These are phyloP conservation scores for Panorpa germanica DNA, from an alignment of 2,888 invertebrate genomes.

Conservation along the genomic window DNA sequence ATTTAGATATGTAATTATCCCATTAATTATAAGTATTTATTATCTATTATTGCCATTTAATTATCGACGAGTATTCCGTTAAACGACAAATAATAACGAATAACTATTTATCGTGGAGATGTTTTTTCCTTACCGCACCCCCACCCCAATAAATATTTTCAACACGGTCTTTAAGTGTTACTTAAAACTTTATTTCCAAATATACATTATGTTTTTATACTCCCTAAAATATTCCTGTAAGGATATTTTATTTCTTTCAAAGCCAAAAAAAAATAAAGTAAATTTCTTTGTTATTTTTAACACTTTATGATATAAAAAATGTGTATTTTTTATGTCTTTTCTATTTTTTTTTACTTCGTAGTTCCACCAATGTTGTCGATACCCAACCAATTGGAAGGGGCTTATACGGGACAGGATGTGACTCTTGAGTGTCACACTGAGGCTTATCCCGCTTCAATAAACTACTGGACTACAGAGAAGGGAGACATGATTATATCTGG, in stretches of 20 bases:
- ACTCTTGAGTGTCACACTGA: slow-evolving; percentile 80
- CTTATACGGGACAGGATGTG: slow-evolving; percentile 75
- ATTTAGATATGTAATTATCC: too few species aligned
- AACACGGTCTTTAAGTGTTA: slow-evolving; percentile 6
- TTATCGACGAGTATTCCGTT: too few species aligned
- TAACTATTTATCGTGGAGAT: too few species aligned
- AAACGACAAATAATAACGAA: too few species aligned
- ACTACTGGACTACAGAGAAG: slow-evolving; percentile 84
- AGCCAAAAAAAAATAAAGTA: too few species aligned
- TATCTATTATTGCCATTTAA: too few species aligned
- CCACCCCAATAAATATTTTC: slow-evolving; percentile 8
- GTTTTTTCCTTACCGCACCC: too few species aligned
- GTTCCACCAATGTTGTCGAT: slow-evolving; percentile 91
- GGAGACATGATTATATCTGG: slow-evolving; percentile 89
- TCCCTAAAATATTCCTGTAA: neutral
- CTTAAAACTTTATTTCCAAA: neutral
- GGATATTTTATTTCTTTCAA: neutral
- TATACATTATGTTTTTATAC: neutral
- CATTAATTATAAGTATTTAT: too few species aligned
- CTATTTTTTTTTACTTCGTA: slow-evolving; percentile 21
- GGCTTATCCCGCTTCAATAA: slow-evolving; percentile 81
- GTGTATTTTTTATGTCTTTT: slow-evolving; percentile 1
- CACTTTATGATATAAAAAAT: too few species aligned
- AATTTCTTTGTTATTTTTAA: too few species aligned
- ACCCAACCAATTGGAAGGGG: slow-evolving; percentile 81